Conservation (phyloP, 2,888 invertebrate genomes). For the Drosophila prolongata region DNA sequence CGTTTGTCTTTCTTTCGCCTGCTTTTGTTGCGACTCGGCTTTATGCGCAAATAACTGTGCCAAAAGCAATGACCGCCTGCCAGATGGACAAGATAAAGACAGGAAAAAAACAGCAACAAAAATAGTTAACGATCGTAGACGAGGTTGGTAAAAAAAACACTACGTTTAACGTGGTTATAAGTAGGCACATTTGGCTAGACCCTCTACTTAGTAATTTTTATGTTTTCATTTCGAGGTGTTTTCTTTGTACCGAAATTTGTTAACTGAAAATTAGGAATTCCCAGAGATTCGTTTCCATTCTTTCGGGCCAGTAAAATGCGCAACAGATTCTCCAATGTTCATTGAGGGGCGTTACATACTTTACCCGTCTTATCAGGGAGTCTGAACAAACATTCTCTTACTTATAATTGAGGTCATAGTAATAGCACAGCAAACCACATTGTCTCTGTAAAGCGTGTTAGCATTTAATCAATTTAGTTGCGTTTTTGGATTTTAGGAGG, state of each 20-base stretch:
- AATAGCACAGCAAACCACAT: background rate
- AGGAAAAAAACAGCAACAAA: constrained; percentile 26
- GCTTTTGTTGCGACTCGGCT: constrained; percentile 24
- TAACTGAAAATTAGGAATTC: constrained; percentile 1
- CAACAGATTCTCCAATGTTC: constrained; percentile 51
- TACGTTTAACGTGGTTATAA: constrained; percentile 61
- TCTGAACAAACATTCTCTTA: constrained; percentile 15
- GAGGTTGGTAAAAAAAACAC: constrained; percentile 18
- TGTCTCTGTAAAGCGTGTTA: background rate
- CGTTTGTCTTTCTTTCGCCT: constrained; percentile 14
- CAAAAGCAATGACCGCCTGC: constrained; percentile 57
- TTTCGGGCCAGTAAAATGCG: constrained; percentile 34
- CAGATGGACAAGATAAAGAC: constrained; percentile 54
- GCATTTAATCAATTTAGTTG: background rate
- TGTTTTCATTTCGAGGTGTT: constrained; percentile 34
- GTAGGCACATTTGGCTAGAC: constrained; percentile 48
- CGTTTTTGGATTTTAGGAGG: background rate
- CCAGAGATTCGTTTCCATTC: background rate
- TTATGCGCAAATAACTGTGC: constrained; percentile 57
- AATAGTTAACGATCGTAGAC: constrained; percentile 24
- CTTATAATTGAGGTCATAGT: constrained; percentile 2
- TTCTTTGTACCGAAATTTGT: constrained; percentile 12
- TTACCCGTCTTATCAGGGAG: constrained; percentile 15
- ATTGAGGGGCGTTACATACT: constrained; percentile 51
- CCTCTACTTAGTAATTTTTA: constrained; percentile 19